These are phyloP conservation scores for Tinamus guttatus DNA, from an alignment of 2,113 vertebrate species.

Conservation along the genomic window DNA sequence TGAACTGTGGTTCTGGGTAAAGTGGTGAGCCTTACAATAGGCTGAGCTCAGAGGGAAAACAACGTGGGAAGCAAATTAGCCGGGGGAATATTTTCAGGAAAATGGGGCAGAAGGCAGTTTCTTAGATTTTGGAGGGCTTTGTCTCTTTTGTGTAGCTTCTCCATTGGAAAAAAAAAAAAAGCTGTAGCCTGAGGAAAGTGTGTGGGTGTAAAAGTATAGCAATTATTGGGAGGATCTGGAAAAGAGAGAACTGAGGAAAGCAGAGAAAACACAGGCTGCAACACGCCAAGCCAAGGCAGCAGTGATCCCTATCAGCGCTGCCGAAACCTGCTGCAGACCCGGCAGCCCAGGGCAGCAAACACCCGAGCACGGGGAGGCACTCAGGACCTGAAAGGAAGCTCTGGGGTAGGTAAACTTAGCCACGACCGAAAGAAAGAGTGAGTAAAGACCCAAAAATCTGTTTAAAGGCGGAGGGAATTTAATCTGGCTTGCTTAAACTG, in stretches of 20 bases:
- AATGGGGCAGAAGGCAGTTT: background rate
- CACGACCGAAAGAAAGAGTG: background rate
- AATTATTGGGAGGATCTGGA: background rate
- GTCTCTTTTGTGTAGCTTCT: background rate
- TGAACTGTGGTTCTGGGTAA: background rate
- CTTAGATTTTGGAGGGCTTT: background rate
- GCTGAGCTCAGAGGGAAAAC: background rate
- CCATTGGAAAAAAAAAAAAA: background rate
- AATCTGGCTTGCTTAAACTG: background rate
- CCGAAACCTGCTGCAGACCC: background rate
- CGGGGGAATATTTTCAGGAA: background rate
- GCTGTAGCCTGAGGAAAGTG: background rate
- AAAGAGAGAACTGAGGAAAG: background rate
- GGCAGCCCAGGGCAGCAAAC: background rate
- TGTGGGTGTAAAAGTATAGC: background rate
- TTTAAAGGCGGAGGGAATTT: background rate
- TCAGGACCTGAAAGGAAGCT: background rate
- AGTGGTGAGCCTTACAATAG: background rate
- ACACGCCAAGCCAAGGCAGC: background rate
- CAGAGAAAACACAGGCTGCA: background rate
- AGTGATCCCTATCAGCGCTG: rapidly evolving
- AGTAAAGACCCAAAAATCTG: background rate
- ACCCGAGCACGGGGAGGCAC: background rate
- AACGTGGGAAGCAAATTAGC: background rate
- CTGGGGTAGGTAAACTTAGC: background rate